Percentiles rank a stretch among this genome's conserved stretches.
phyloP scores from a whole-genome alignment of 2,797 vertebrate species.

The Pipistrellus kuhlii region DNA sequence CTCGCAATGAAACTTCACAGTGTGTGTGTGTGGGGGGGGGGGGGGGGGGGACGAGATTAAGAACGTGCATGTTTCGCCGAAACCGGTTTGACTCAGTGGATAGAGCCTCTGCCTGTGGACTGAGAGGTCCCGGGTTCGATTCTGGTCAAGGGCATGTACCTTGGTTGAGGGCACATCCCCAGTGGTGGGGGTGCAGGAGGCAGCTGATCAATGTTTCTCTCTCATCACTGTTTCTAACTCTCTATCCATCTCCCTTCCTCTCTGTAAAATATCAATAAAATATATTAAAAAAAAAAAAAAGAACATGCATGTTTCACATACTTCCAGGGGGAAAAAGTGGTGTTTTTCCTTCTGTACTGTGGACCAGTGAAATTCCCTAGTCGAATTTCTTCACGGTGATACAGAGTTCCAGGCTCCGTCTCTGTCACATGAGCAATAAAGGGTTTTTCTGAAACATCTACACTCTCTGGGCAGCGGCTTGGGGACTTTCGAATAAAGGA shows the following conservation, averaged over 20 bases:
- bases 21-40: not conserved
- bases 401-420: constrained; percentile 54
- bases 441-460: constrained; percentile 69
- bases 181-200: too few species aligned
- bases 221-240: too few species aligned
- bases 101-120: too few species aligned
- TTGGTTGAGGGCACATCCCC: too few species aligned
- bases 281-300: not conserved
- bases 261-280: too few species aligned
- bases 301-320: constrained; percentile 55
- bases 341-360: constrained; percentile 69
- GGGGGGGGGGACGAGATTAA: constrained; percentile 24
- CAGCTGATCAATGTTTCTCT: too few species aligned
- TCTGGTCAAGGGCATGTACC: too few species aligned
- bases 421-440: constrained; percentile 67
- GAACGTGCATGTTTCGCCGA: constrained; percentile 30
- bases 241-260: too few species aligned
- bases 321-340: not conserved
- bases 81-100: too few species aligned
- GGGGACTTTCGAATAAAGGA: not conserved
- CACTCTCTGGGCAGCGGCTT: constrained; percentile 64
- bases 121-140: too few species aligned
- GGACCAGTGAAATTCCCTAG: constrained; percentile 75
- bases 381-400: constrained; percentile 74
- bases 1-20: constrained; percentile 65